These are phyloP conservation scores for Drepana falcataria DNA, from an alignment of 2,888 invertebrate species.

Conservation along the genomic window DNA sequence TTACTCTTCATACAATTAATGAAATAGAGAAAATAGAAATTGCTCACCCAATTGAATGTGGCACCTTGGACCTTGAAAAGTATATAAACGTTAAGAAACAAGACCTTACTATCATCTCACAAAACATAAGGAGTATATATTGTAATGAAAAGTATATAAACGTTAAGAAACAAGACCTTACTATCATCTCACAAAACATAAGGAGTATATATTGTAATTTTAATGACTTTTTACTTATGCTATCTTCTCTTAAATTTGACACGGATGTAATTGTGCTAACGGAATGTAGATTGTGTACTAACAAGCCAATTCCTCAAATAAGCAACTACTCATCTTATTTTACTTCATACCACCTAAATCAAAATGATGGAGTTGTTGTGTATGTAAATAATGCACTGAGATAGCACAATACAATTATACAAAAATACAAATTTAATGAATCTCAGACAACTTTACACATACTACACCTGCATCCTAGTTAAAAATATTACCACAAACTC, in stretches of 20 bases:
- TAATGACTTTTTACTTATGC: slow-evolving; percentile 8
- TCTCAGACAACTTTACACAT: too few species aligned
- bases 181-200: slow-evolving; percentile 16
- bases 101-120: slow-evolving; percentile 11
- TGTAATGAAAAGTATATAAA: slow-evolving; percentile 4
- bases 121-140: slow-evolving; percentile 17
- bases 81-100: slow-evolving; percentile 2
- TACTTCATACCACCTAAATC: slow-evolving; percentile 9
- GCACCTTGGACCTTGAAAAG: slow-evolving; percentile 1
- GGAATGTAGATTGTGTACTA: slow-evolving; percentile 10
- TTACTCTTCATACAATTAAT: slow-evolving; percentile 9
- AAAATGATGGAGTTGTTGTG: too few species aligned
- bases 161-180: slow-evolving; percentile 7
- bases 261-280: slow-evolving; percentile 15
- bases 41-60: slow-evolving; percentile 3
- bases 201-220: too few species aligned
- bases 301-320: slow-evolving; percentile 8
- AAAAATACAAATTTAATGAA: too few species aligned
- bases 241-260: slow-evolving; percentile 7
- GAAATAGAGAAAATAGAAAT: slow-evolving; percentile 7
- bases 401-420: slow-evolving; percentile 5
- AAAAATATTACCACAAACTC: too few species aligned
- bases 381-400: slow-evolving; percentile 11
- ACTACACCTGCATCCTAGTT: too few species aligned
- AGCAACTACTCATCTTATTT: slow-evolving; percentile 5